phyloP scores from a whole-genome alignment of 2,888 invertebrate genomes.

The Xanthia icteritia region DNA sequence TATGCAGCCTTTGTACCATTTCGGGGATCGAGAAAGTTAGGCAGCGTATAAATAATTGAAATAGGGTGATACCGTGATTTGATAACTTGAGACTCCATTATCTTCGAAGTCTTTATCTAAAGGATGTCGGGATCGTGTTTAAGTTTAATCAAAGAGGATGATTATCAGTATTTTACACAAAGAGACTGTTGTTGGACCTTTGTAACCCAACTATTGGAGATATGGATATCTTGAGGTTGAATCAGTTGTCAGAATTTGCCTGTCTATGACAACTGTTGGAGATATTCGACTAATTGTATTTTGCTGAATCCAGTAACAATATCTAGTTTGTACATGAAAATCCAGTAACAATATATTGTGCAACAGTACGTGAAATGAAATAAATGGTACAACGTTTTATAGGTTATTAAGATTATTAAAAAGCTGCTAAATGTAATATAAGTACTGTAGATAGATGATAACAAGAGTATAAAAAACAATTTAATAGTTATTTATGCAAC shows the following conservation, averaged over 20 bases:
- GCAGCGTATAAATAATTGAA: constrained; percentile 51
- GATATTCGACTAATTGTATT: constrained; percentile 9
- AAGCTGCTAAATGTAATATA: background rate
- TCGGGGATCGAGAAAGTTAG: constrained; percentile 34
- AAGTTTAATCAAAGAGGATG: constrained; percentile 38
- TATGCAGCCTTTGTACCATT: constrained; percentile 39
- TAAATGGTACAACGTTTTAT: background rate
- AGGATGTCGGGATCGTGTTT: background rate
- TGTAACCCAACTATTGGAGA: constrained; percentile 30
- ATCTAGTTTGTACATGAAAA: too few species aligned
- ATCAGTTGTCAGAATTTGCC: constrained; percentile 33
- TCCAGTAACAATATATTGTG: too few species aligned
- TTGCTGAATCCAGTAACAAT: background rate
- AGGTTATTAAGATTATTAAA: background rate
- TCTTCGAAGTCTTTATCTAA: constrained; percentile 11
- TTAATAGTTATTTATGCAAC: too few species aligned
- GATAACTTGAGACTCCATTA: constrained; percentile 45
- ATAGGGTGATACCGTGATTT: constrained; percentile 29
- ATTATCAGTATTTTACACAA: constrained; percentile 47
- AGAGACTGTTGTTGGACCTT: constrained; percentile 24
- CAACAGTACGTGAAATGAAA: background rate
- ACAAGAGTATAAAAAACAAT: too few species aligned
- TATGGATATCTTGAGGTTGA: constrained; percentile 27
- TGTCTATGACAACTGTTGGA: constrained; percentile 16
- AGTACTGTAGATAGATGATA: background rate